Conservation (phyloP, 2,113 vertebrate species). For the Tiliqua scincoides region DNA sequence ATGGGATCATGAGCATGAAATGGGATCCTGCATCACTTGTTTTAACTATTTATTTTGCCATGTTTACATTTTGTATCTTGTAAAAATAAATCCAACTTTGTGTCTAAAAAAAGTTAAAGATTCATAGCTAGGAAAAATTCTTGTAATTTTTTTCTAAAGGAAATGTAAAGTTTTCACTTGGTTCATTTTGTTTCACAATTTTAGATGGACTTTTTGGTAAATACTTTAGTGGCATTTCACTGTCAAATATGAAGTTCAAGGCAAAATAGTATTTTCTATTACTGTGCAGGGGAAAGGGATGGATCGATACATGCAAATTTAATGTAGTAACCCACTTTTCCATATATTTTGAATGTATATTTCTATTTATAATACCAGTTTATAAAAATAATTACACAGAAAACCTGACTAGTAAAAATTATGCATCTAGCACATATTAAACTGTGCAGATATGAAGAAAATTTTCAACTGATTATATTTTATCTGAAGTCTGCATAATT, state of each 20-base stretch:
- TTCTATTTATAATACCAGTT: slow-evolving; percentile 90
- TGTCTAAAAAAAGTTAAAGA: slow-evolving; percentile 88
- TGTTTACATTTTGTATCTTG: slow-evolving; percentile 99
- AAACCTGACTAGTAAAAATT: slow-evolving; percentile 79
- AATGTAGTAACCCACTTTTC: slow-evolving; percentile 86
- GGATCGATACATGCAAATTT: slow-evolving; percentile 87
- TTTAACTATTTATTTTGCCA: slow-evolving; percentile 98
- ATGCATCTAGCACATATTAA: slow-evolving; percentile 79
- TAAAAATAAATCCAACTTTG: slow-evolving; percentile 95
- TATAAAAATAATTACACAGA: slow-evolving; percentile 87
- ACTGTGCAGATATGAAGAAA: slow-evolving; percentile 77
- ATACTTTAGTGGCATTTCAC: slow-evolving; percentile 88
- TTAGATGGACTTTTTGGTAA: slow-evolving; percentile 89
- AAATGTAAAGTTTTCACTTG: slow-evolving; percentile 87
- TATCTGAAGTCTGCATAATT: slow-evolving; percentile 84
- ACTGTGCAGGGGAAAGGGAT: slow-evolving; percentile 87
- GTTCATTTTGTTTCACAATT: slow-evolving; percentile 91
- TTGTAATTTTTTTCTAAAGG: slow-evolving; percentile 88
- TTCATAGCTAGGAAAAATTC: slow-evolving; percentile 89
- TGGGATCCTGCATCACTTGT: slow-evolving; percentile 90
- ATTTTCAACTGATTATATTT: slow-evolving; percentile 79
- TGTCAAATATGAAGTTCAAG: slow-evolving; percentile 87
- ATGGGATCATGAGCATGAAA: slow-evolving; percentile 94
- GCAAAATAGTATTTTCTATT: slow-evolving; percentile 92
- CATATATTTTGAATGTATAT: slow-evolving; percentile 90